A percentile compares a stretch with the other conserved stretches of the same genome.
Conservation (phyloP, 2,888 invertebrate genomes). For the Hetaerina titia region DNA sequence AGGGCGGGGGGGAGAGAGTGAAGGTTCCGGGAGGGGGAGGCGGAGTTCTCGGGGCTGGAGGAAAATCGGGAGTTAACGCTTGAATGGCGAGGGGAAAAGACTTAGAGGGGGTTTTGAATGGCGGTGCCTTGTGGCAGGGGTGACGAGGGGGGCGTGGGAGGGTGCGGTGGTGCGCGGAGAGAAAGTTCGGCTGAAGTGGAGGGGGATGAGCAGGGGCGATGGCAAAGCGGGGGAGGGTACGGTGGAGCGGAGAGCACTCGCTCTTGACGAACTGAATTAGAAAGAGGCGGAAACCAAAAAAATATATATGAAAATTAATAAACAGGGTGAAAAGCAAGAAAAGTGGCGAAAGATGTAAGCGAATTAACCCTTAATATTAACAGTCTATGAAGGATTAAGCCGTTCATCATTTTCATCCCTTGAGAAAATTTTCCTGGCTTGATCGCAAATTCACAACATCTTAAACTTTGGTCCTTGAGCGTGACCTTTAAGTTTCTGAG, state of each 20-base stretch:
- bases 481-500: no score
- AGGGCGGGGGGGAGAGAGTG: neutral
- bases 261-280: neutral
- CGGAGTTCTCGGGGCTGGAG: neutral
- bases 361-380: no score
- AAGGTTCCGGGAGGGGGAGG: neutral
- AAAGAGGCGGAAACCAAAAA: no score
- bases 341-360: neutral
- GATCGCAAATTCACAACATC: no score
- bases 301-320: neutral
- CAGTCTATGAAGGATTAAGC: no score
- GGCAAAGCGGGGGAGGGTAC: no score
- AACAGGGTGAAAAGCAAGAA: neutral
- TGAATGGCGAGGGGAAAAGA: slow-evolving; percentile 38
- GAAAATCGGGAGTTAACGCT: slow-evolving; percentile 44
- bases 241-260: neutral
- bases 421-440: no score
- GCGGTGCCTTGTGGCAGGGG: neutral
- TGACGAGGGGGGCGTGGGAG: neutral
- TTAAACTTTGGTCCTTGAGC: no score
- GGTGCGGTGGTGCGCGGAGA: neutral
- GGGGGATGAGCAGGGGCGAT: neutral
- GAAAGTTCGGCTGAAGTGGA: neutral
- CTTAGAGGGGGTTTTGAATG: slow-evolving; percentile 11
- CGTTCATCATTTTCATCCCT: no score